phyloP scores from a whole-genome alignment of 2,888 invertebrate genomes.

The Harpagoxenus sublaevis region DNA sequence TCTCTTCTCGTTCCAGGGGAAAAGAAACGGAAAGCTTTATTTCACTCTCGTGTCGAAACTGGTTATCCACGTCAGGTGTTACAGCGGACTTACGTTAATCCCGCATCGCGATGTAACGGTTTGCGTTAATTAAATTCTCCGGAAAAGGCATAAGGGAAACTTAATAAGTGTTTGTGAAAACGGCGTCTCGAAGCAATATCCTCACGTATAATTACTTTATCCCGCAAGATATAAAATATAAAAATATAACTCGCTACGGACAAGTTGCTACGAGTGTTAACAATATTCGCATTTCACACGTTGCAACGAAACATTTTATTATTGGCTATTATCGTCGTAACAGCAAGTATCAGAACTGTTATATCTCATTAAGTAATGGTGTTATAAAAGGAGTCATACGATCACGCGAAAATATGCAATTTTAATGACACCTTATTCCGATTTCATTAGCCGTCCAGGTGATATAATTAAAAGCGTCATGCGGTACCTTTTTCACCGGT shows the following conservation, averaged over 20 bases:
- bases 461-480: slow-evolving; percentile 43
- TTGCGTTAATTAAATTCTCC: slow-evolving; percentile 19
- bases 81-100: slow-evolving; percentile 15
- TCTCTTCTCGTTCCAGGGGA: slow-evolving; percentile 56
- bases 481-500: slow-evolving; percentile 7
- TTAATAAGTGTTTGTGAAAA: not conserved
- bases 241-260: not conserved
- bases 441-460: slow-evolving; percentile 25
- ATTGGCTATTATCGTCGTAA: not conserved
- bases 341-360: not conserved
- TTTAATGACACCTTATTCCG: slow-evolving; percentile 31
- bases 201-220: not conserved
- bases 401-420: slow-evolving; percentile 23
- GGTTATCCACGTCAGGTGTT: slow-evolving; percentile 47
- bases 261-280: not conserved
- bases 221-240: not conserved
- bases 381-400: not conserved
- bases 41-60: slow-evolving; percentile 66
- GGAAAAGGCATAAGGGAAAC: not conserved
- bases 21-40: slow-evolving; percentile 70
- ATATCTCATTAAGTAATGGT: not conserved
- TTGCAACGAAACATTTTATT: not conserved
- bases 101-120: slow-evolving; percentile 9
- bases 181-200: not conserved
- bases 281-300: not conserved